Conservation (phyloP, 2,888 invertebrate genomes). For the Pollenia labialis region DNA sequence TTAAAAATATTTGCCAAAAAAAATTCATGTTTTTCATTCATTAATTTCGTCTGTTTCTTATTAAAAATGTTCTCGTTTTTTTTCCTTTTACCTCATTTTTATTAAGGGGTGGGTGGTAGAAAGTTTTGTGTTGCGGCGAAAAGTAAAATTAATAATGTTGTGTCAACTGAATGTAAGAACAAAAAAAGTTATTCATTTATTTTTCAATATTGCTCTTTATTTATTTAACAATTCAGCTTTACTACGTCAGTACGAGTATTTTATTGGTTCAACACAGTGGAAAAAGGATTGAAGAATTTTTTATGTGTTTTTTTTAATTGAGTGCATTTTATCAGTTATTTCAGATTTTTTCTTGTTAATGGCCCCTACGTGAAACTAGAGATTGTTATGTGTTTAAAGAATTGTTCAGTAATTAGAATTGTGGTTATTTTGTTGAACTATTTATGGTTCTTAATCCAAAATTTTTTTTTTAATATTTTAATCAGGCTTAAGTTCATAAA, state of each 20-base stretch:
- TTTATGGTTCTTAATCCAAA: no score
- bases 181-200: constrained; percentile 55
- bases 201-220: constrained; percentile 70
- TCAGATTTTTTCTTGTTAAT: background rate
- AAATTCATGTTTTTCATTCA: constrained; percentile 29
- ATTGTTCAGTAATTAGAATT: no score
- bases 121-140: background rate
- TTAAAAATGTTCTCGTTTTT: constrained; percentile 27
- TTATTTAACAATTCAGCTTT: constrained; percentile 68
- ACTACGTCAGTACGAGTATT: constrained; percentile 48
- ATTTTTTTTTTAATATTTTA: no score
- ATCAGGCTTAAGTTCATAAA: no score
- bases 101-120: background rate
- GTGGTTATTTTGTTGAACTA: no score
- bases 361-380: constrained; percentile 1
- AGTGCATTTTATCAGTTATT: constrained; percentile 56
- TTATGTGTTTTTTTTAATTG: constrained; percentile 61
- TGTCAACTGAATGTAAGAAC: constrained; percentile 52
- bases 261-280: constrained; percentile 43
- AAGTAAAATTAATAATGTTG: constrained; percentile 64
- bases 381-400: background rate
- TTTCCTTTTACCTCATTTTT: constrained; percentile 22
- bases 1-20: constrained; percentile 20
- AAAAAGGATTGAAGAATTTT: background rate
- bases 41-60: constrained; percentile 61